Evolutionary conservation across 2,888 invertebrate genomes (phyloP).

Genomic region (Leucophora obtusa): DNA sequence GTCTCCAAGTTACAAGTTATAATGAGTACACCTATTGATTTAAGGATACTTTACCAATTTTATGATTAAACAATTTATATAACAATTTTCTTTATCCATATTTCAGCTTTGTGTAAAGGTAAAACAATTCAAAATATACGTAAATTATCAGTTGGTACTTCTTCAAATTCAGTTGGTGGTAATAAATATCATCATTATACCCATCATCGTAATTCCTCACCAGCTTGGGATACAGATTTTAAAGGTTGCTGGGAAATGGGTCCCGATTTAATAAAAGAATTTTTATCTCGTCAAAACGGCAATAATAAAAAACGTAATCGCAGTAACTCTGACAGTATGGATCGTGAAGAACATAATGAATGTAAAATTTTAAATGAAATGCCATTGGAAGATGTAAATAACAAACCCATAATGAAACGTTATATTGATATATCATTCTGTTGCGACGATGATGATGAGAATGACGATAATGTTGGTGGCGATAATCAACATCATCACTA

Average conservation of each 20-base stretch:
- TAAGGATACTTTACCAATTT: no score
- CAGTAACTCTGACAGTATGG: constrained; percentile 71
- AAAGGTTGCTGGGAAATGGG: constrained; percentile 77
- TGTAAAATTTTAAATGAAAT: constrained; percentile 53
- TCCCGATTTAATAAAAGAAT: constrained; percentile 74
- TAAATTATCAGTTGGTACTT: constrained; percentile 65
- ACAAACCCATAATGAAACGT: constrained; percentile 37
- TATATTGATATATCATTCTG: constrained; percentile 67
- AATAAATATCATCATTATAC: constrained; percentile 53
- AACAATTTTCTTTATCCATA: background rate
- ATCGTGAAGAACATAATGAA: constrained; percentile 46
- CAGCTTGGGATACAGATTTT: constrained; percentile 76
- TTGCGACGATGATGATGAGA: constrained; percentile 63
- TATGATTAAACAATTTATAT: background rate
- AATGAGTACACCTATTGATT: no score
- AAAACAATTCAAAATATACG: constrained; percentile 68
- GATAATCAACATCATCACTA: constrained; percentile 4
- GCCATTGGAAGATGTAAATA: constrained; percentile 29
- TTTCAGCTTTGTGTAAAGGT: constrained; percentile 70
- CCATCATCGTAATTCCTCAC: constrained; percentile 67
- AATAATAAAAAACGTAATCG: constrained; percentile 70
- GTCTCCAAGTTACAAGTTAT: no score
- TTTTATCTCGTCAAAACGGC: constrained; percentile 71
- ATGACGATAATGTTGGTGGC: background rate
- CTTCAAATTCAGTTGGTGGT: constrained; percentile 32